Evolutionary conservation across 2,113 vertebrate genomes (phyloP).

Genomic region (Cairina moschata): DNA sequence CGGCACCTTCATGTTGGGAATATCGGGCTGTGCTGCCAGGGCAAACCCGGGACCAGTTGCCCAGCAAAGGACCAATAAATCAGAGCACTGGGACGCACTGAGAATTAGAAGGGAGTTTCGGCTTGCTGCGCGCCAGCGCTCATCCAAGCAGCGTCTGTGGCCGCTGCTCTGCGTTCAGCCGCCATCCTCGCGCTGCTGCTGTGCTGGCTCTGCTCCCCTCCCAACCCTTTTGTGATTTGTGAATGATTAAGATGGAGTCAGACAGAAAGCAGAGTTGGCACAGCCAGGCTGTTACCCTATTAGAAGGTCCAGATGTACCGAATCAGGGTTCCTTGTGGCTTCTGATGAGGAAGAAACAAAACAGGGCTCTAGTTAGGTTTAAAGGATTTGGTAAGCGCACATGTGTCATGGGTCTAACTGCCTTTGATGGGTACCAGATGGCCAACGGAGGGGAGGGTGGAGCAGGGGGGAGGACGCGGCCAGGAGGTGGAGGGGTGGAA

Average conservation of each 20-base stretch:
- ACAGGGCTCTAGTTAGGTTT: slow-evolving; percentile 63
- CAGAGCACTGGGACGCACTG: accelerated
- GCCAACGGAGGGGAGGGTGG: slow-evolving; percentile 34
- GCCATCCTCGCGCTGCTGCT: neutral
- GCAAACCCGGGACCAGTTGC: neutral
- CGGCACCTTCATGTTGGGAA: neutral
- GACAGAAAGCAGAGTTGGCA: slow-evolving; percentile 60
- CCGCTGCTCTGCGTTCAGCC: neutral
- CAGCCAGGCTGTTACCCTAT: slow-evolving; percentile 53
- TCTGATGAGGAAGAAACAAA: slow-evolving; percentile 67
- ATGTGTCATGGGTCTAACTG: slow-evolving; percentile 55
- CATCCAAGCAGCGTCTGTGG: accelerated
- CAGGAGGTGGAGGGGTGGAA: neutral
- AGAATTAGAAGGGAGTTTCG: accelerated
- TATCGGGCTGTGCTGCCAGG: neutral
- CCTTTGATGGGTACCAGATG: slow-evolving; percentile 70
- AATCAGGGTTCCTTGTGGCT: slow-evolving; percentile 57
- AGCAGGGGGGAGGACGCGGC: neutral
- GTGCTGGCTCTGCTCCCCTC: slow-evolving; percentile 24
- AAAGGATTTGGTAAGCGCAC: slow-evolving; percentile 55
- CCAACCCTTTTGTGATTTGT: slow-evolving; percentile 51
- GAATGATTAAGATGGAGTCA: slow-evolving; percentile 62
- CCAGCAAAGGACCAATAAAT: accelerated
- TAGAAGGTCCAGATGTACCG: slow-evolving; percentile 67
- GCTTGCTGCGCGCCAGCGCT: neutral